These are phyloP conservation scores for Carcina quercana DNA, from an alignment of 2,888 invertebrate genomes.

Conservation along the genomic window DNA sequence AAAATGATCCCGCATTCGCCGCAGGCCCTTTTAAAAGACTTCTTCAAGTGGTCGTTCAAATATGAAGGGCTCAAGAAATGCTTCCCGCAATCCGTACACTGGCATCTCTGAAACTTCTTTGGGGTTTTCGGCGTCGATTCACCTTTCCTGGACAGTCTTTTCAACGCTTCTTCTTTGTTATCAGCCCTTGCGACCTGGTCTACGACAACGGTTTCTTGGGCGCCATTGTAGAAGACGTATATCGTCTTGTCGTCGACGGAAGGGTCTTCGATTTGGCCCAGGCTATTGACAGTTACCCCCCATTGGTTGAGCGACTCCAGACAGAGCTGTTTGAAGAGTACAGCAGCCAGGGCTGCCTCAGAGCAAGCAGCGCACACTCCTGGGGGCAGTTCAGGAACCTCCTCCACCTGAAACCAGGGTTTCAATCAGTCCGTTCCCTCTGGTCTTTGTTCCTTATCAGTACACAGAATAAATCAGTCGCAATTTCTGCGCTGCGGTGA, in stretches of 20 bases:
- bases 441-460: neutral
- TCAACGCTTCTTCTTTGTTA: slow-evolving; percentile 21
- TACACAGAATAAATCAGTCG: neutral
- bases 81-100: slow-evolving; percentile 42
- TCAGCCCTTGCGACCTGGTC: slow-evolving; percentile 23
- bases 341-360: slow-evolving; percentile 33
- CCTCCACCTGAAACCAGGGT: slow-evolving; percentile 60
- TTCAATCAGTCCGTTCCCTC: slow-evolving; percentile 48
- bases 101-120: slow-evolving; percentile 9
- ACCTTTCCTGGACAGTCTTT: slow-evolving; percentile 17
- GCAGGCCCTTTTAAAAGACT: slow-evolving; percentile 37
- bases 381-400: slow-evolving; percentile 39
- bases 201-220: slow-evolving; percentile 24
- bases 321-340: slow-evolving; percentile 38
- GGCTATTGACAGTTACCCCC: slow-evolving; percentile 26
- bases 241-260: slow-evolving; percentile 29
- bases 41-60: slow-evolving; percentile 43
- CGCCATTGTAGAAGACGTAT: slow-evolving; percentile 31
- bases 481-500: too few relatives aligned
- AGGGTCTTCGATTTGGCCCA: slow-evolving; percentile 24
- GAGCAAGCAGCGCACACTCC: slow-evolving; percentile 45
- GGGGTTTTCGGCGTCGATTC: slow-evolving; percentile 2
- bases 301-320: slow-evolving; percentile 37
- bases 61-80: slow-evolving; percentile 26
- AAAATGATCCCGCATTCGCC: slow-evolving; percentile 31